Conservation (phyloP, 2,888 invertebrate species). For the Erpobdella octoculata region DNA sequence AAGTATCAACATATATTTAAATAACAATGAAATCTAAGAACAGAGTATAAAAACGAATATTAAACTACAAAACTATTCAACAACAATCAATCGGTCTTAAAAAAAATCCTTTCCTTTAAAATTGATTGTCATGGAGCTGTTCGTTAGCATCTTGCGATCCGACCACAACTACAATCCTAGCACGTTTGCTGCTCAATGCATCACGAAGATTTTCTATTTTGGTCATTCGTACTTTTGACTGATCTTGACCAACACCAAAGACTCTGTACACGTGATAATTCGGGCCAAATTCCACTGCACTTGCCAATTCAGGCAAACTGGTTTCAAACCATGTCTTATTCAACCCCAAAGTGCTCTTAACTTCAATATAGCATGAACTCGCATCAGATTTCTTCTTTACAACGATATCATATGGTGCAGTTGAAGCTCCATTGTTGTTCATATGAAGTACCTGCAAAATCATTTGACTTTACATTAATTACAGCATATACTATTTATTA, state of each 20-base stretch:
- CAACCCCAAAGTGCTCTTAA: constrained; percentile 43
- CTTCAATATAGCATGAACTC: constrained; percentile 39
- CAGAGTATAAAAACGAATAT: too few species aligned
- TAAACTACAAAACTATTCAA: too few species aligned
- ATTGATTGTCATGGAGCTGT: too few species aligned
- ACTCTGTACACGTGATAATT: constrained; percentile 47
- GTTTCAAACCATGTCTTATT: constrained; percentile 46
- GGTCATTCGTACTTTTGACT: constrained; percentile 39
- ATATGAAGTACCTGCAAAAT: constrained; percentile 42
- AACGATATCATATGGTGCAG: constrained; percentile 46
- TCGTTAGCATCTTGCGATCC: too few species aligned
- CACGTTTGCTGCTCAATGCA: constrained; percentile 35
- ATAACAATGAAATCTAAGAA: too few species aligned
- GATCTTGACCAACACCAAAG: constrained; percentile 44
- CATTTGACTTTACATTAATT: too few species aligned
- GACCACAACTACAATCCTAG: background rate
- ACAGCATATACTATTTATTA: too few species aligned
- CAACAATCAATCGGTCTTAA: too few species aligned
- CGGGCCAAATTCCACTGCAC: constrained; percentile 42
- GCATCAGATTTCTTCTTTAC: constrained; percentile 36
- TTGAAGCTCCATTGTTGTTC: constrained; percentile 41
- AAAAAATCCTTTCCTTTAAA: too few species aligned
- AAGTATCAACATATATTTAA: too few species aligned
- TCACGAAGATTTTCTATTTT: constrained; percentile 43
- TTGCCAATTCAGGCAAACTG: constrained; percentile 44